These are phyloP conservation scores for Drosophila funebris DNA, from an alignment of 1,140 invertebrate species.

Conservation along the genomic window DNA sequence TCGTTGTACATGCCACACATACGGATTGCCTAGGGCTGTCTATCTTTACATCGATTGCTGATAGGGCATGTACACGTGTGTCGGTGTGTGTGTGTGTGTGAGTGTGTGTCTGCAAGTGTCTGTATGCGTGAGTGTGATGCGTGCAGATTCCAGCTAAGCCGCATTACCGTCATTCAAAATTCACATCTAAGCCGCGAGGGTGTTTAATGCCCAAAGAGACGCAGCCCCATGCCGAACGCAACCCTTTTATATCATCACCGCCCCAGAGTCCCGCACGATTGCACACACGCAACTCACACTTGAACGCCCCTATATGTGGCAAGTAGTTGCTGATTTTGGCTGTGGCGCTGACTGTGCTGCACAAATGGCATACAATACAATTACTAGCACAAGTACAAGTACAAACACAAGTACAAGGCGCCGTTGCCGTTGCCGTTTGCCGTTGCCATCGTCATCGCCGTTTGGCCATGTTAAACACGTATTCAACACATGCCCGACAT, in stretches of 20 bases:
- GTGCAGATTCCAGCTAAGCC: constrained; percentile 67
- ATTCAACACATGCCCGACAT: constrained; percentile 78
- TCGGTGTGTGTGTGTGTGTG: background rate
- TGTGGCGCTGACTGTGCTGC: constrained; percentile 30
- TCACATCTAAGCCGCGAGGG: constrained; percentile 56
- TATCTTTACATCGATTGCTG: constrained; percentile 41
- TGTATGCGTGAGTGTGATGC: constrained; percentile 21
- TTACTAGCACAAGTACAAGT: constrained; percentile 22
- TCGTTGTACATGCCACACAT: background rate
- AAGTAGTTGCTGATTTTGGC: constrained; percentile 58
- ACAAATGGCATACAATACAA: constrained; percentile 65
- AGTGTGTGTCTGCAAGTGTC: constrained; percentile 4
- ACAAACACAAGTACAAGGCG: constrained; percentile 21
- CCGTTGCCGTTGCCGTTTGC: constrained; percentile 37
- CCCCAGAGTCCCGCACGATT: constrained; percentile 46
- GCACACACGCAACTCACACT: constrained; percentile 50
- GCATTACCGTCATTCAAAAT: constrained; percentile 76
- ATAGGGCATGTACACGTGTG: background rate
- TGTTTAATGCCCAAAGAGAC: constrained; percentile 3
- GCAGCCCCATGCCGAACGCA: background rate
- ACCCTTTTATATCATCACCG: background rate
- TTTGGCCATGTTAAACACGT: constrained; percentile 78
- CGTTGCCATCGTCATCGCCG: constrained; percentile 49
- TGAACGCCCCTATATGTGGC: constrained; percentile 31
- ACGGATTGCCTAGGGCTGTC: constrained; percentile 28